phyloP scores from a whole-genome alignment of 2,888 invertebrate species.

The Habrosyne pyritoides region DNA sequence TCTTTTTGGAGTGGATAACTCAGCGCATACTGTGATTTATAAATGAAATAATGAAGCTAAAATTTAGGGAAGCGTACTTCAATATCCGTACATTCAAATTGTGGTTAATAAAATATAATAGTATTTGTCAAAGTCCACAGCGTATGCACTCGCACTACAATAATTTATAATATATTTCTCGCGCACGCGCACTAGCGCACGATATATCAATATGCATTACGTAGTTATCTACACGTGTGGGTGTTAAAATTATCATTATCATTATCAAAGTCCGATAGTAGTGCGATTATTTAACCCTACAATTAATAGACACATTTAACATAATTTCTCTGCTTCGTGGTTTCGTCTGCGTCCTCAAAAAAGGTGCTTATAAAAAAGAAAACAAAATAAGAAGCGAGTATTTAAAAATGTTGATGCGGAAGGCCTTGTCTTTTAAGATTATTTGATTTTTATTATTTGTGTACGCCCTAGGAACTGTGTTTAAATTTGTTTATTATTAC shows the following conservation, averaged over 20 bases:
- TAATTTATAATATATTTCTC: not conserved
- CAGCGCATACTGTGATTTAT: no score
- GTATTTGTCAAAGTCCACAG: not conserved
- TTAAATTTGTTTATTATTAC: no score
- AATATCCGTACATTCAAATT: no score
- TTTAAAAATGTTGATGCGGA: no score
- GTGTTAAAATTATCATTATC: conserved; percentile 21
- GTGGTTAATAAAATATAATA: not conserved
- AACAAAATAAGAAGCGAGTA: no score
- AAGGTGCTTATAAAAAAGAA: no score
- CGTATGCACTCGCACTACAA: not conserved
- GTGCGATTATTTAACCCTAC: conserved; percentile 27
- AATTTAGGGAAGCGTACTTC: no score
- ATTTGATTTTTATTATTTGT: no score
- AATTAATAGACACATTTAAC: conserved; percentile 17
- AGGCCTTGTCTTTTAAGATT: no score
- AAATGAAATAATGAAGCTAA: no score
- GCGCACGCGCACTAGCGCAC: conserved; percentile 1
- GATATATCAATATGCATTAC: conserved; percentile 5
- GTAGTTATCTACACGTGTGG: conserved; percentile 33
- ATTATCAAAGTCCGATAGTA: conserved; percentile 34
- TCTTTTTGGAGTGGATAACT: not conserved
- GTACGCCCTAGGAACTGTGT: no score
- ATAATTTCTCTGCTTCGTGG: conserved; percentile 3
- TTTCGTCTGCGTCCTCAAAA: no score